Base-by-base conservation (phyloP, 2,113 vertebrate genomes). In the Nesospiza acunhae region DNA sequence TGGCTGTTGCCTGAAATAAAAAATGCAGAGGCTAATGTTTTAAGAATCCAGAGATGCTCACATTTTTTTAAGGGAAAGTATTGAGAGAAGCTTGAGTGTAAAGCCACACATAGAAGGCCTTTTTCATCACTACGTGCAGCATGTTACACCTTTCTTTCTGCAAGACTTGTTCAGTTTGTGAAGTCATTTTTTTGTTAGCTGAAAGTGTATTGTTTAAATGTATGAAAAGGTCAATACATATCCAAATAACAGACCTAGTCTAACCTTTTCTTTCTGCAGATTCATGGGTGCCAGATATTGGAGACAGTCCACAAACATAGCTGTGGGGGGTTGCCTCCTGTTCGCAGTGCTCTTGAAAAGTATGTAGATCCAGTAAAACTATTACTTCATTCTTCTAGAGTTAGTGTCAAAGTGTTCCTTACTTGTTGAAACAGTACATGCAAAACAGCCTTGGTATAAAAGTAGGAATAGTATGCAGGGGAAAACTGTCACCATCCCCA, bases 291-390 rank as follows among this genome's bases (percentile, higher is more conserved):
- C 96, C 99, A 99, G 89, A 99, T 99, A 94, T 87, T 99, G 98
- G 99, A 99, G 98, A 99, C 98, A 8, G 98, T 99, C 73, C 98
- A 99, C 97, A 99, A 99, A 91, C 98, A 99, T 72, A 99, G 99
- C 96, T 99, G 99, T 96, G 99, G 99, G 33, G 99, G 99, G 3
- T 94, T 99, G 90, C 99, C 99, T 78, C 99, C 99, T 73, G 99
- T 99, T 39, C 99, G 99, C 60, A 98, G 98, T 95, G 99, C 99
- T 58, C 97, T 99, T 39, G 99, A 99, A 93, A 99, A 99, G 99
- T 99, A 98, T 91, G 99, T 53, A 33, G 49, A 84, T 66, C 42
- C 33, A 69, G 8, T 64, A 72, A 58, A 67, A 23, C 11, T 80
- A 5, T 66, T 59, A 18, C 35, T 74, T 88, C 13, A n/a, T 72